Evolutionary conservation across 1,140 invertebrate species (phyloP), one percentile per base, ranked within the genome.

Genomic region (Diachasma alloeum): DNA sequence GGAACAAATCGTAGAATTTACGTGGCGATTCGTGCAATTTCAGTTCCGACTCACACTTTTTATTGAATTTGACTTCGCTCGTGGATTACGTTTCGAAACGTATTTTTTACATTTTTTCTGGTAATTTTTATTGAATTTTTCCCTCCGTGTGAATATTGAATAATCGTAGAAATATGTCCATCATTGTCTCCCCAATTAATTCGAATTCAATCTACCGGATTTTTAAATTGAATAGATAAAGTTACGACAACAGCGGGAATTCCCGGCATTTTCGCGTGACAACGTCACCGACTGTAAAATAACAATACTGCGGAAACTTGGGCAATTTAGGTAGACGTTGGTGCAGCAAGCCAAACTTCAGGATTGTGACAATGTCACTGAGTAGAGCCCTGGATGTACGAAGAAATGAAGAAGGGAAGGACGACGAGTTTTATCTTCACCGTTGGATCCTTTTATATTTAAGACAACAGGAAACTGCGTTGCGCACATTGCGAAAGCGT

Each of bases 391-490:
- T n/a, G 13, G 17, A 31, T 37, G 24, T 15, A n/a, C 48, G 69
- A 72, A 72, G 39, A 71, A 42, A 26, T 71, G 15, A 26, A 39
- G 44, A 36, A 53, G 71, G 22, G 11, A 24, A 48, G 69, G 22
- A 24, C n/a, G 13, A n/a, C 44, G 37, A 19, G 53, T 44, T 22
- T 44, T 63, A 70, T 71, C 67, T 66, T 22, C 9, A 44, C 11
- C 67, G 48, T 66, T 26, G 59, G 15, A 66, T 66, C 59, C 26
- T 19, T 63, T 63, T 75, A 72, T 74, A 76, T 76, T 76, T 76
- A 76, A 76, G 74, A 76, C 67, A 76, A 76, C 74, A 76, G 36
- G 69, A 53, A 59, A 63, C 74, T 36, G 68, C 31, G 67, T 63
- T 63, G 22, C 19, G 59, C 59, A 63, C 59, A 72, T 24, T 37